Evolutionary conservation across 1,140 invertebrate species (phyloP).

Genomic region (Halictus rubicundus): DNA sequence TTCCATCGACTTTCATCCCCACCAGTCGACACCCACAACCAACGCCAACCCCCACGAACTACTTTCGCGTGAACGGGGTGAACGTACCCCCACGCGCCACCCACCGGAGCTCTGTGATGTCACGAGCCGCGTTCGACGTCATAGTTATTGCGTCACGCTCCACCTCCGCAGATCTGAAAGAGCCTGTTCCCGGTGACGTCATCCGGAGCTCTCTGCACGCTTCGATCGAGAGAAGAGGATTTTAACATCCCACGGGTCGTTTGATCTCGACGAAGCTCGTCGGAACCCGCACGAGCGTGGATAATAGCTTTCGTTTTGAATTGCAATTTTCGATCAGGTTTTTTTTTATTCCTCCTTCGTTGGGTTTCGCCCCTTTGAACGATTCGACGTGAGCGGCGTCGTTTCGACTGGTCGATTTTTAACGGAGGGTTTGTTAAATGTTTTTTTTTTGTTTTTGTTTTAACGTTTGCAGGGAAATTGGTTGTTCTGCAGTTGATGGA

Average conservation of each 20-base stretch:
- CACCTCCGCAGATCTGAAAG: neutral
- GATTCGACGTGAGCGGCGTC: too few species aligned
- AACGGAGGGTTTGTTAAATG: too few species aligned
- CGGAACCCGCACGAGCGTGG: neutral
- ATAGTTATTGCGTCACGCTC: slow-evolving; percentile 1
- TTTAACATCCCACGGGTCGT: neutral
- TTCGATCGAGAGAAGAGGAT: neutral
- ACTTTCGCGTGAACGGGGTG: neutral
- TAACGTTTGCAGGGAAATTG: too few species aligned
- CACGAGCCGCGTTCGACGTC: neutral
- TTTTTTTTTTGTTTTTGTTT: too few species aligned
- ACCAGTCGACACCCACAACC: too few species aligned
- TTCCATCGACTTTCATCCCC: neutral
- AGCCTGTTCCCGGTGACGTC: slow-evolving; percentile 7
- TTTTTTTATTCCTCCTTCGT: too few species aligned
- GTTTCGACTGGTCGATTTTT: too few species aligned
- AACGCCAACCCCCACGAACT: too few species aligned
- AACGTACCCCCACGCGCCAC: neutral
- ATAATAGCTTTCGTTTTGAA: neutral
- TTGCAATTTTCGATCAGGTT: too few species aligned
- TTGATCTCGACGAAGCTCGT: neutral
- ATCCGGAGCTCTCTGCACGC: neutral
- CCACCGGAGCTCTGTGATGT: slow-evolving; percentile 1
- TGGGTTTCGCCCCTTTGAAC: too few species aligned
- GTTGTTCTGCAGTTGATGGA: too few species aligned